Evolutionary conservation across 2,797 vertebrate species (phyloP).

Genomic region (Sebastes minor): DNA sequence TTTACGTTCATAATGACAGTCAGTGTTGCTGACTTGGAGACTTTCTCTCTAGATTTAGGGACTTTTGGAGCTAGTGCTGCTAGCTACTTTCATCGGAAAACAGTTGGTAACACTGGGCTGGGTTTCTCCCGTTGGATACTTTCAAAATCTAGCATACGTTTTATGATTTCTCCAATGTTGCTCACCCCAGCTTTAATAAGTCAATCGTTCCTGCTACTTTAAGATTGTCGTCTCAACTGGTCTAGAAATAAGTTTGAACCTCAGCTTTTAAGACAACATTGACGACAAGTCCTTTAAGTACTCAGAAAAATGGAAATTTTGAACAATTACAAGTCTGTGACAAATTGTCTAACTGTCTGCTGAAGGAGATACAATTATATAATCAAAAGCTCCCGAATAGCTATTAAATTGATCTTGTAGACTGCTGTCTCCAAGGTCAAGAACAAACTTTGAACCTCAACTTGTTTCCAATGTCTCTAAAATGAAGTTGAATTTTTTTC

Average conservation of each 20-base stretch:
- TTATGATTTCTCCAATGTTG: not conserved
- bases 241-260: not conserved
- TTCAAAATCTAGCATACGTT: not conserved
- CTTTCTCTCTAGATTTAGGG: no score
- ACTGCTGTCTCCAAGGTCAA: not conserved
- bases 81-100: no score
- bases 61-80: not conserved
- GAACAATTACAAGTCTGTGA: not conserved
- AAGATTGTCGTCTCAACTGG: not conserved
- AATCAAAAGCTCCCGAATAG: not conserved
- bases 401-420: not conserved
- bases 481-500: not conserved
- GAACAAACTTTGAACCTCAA: not conserved
- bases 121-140: not conserved
- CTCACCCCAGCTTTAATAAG: not conserved
- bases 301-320: not conserved
- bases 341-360: not conserved
- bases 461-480: not conserved
- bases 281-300: not conserved
- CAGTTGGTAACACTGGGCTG: no score
- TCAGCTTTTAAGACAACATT: not conserved
- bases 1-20: not conserved
- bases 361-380: not conserved
- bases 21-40: no score
- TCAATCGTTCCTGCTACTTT: not conserved